These are phyloP conservation scores for Callipepla californica DNA, from an alignment of 2,113 vertebrate species.

Conservation along the genomic window DNA sequence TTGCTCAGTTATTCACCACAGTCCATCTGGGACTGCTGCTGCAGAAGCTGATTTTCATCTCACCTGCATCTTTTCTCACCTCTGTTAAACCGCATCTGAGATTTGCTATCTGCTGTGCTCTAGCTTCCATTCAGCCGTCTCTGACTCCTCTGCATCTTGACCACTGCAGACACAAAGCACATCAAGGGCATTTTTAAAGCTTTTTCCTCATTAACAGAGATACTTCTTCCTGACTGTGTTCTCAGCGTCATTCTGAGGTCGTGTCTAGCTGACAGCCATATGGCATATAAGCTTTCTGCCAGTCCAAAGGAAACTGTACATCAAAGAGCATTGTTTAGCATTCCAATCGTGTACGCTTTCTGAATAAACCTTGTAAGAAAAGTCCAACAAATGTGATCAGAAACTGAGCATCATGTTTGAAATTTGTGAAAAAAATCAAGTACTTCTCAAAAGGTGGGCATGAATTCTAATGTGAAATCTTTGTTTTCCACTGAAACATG, in stretches of 20 bases:
- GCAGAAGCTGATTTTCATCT: not conserved
- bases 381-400: not conserved
- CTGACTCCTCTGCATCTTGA: not conserved
- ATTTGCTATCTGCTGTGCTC: not conserved
- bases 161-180: not conserved
- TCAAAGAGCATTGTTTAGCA: not conserved
- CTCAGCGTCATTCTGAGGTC: not conserved
- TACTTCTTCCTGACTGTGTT: not conserved
- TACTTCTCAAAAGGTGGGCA: not conserved
- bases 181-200: not conserved
- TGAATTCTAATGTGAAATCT: not conserved
- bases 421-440: not conserved
- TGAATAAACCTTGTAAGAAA: not conserved
- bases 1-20: not conserved
- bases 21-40: not conserved
- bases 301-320: not conserved
- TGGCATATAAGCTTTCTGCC: not conserved
- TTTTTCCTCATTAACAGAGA: not conserved
- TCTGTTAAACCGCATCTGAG: not conserved
- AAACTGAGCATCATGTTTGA: not conserved
- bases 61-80: not conserved
- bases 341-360: not conserved
- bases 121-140: not conserved
- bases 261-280: not conserved
- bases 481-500: not conserved